Percentiles rank a stretch among this genome's conserved stretches.
Conservation (phyloP, 2,888 invertebrate species). For the Latrodectus elegans region DNA sequence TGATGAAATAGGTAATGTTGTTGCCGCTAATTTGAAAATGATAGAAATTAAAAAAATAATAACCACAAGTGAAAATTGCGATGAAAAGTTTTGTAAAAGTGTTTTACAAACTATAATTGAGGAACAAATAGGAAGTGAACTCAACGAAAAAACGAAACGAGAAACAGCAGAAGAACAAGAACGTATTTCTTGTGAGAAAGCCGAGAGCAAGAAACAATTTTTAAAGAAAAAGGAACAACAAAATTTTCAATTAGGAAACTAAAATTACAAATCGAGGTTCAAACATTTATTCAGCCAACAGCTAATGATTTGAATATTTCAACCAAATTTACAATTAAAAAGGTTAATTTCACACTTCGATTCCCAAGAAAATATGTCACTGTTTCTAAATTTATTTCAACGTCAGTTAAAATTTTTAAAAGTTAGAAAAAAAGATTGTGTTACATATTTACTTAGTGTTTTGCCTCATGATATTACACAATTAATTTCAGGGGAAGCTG, state of each 20-base stretch:
- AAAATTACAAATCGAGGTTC: not conserved
- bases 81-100: not conserved
- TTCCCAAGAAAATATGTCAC: not conserved
- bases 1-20: too few species aligned
- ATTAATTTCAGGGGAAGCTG: not conserved
- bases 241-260: not conserved
- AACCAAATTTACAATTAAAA: not conserved
- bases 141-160: not conserved
- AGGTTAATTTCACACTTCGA: not conserved
- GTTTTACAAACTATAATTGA: not conserved
- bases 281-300: not conserved
- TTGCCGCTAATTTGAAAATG: too few species aligned
- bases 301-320: not conserved
- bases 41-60: too few species aligned
- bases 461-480: not conserved
- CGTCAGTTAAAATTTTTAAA: not conserved
- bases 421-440: not conserved
- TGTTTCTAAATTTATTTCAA: not conserved
- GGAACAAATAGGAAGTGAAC: not conserved
- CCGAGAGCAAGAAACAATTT: not conserved
- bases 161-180: not conserved
- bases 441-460: not conserved
- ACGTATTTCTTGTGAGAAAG: not conserved
- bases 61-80: not conserved
- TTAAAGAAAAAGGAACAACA: not conserved